A percentile compares a stretch with the other conserved stretches of the same genome.
phyloP scores from a whole-genome alignment of 2,113 vertebrate genomes.

The Otus sunia region DNA sequence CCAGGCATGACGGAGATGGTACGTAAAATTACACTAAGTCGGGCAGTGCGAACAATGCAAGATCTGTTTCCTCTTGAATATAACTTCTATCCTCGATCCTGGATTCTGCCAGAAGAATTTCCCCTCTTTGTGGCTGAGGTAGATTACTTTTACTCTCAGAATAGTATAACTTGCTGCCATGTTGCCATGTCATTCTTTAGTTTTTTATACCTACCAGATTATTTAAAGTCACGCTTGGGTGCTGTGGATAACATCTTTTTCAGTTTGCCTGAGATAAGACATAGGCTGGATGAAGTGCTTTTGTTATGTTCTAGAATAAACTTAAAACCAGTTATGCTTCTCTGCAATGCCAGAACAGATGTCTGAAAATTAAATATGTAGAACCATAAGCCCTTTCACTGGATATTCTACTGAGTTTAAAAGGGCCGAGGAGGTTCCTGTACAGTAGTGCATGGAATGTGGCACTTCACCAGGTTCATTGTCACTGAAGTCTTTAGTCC shows the following conservation, averaged over 20 bases:
- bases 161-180: neutral
- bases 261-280: neutral
- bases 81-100: conserved; percentile 95
- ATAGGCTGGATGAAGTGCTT: neutral
- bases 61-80: conserved; percentile 94
- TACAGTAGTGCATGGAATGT: neutral
- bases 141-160: neutral
- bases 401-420: neutral
- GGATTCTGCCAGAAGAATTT: conserved; percentile 95
- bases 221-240: neutral
- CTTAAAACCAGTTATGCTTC: neutral
- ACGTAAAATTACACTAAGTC: conserved; percentile 91
- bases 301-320: neutral
- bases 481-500: neutral
- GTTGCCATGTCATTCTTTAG: neutral
- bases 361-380: neutral
- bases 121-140: conserved; percentile 89
- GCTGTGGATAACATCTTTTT: neutral
- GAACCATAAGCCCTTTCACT: neutral
- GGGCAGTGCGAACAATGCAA: conserved; percentile 91
- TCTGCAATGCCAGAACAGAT: neutral
- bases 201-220: neutral
- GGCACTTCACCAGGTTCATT: neutral
- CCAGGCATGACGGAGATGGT: conserved; percentile 95
- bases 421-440: neutral